Evolutionary conservation across 2,113 vertebrate species (phyloP).

Genomic region (Maccullochella peelii): DNA sequence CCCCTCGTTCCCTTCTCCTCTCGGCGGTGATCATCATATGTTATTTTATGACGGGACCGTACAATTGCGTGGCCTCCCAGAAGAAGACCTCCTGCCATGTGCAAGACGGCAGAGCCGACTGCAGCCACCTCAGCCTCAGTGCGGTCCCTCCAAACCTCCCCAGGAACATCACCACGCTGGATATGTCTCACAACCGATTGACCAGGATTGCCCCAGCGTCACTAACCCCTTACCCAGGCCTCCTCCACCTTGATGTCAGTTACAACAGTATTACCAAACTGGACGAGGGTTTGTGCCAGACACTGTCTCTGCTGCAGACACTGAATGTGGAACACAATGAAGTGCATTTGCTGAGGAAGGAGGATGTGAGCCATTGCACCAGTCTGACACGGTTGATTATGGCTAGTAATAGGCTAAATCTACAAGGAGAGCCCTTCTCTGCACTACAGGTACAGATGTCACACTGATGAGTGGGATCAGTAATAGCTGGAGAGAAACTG

Average conservation of each 20-base stretch:
- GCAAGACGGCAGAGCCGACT: slow-evolving; percentile 85
- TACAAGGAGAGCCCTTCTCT: slow-evolving; percentile 87
- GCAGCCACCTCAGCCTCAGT: slow-evolving; percentile 89
- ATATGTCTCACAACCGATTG: slow-evolving; percentile 93
- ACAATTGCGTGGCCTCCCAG: background rate
- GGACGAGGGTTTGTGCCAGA: slow-evolving; percentile 84
- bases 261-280: slow-evolving; percentile 89
- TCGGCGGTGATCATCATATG: slow-evolving; percentile 32
- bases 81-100: slow-evolving; percentile 83
- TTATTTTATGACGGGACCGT: background rate
- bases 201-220: slow-evolving; percentile 71
- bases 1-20: background rate
- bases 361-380: slow-evolving; percentile 83
- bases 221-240: slow-evolving; percentile 84
- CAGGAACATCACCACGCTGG: slow-evolving; percentile 86
- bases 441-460: slow-evolving; percentile 75
- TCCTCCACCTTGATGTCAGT: slow-evolving; percentile 84
- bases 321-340: slow-evolving; percentile 89
- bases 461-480: background rate
- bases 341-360: slow-evolving; percentile 80
- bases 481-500: background rate
- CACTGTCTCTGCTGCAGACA: slow-evolving; percentile 80
- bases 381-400: slow-evolving; percentile 84
- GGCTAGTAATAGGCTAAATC: slow-evolving; percentile 86
- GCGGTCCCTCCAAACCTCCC: slow-evolving; percentile 89